Evolutionary conservation across 2,113 vertebrate species (phyloP).

Genomic region (Choloepus hoffmanni): DNA sequence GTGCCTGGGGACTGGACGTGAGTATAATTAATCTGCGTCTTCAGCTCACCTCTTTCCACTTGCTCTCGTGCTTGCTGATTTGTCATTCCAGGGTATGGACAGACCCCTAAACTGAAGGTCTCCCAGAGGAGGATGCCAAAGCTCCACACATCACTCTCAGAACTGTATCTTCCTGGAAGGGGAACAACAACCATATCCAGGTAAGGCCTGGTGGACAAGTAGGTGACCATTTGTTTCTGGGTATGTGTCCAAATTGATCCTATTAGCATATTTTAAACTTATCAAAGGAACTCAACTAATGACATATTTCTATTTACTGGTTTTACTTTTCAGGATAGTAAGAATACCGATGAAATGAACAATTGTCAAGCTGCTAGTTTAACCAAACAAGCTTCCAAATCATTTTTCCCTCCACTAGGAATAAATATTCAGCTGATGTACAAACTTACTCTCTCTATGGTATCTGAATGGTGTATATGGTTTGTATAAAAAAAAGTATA

Average conservation of each 20-base stretch:
- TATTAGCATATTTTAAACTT: background rate
- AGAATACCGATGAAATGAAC: slow-evolving; percentile 14
- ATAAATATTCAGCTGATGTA: background rate
- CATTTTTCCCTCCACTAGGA: background rate
- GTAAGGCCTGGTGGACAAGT: background rate
- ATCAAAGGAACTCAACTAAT: background rate
- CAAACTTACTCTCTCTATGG: background rate
- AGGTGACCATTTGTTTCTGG: background rate
- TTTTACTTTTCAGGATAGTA: slow-evolving; percentile 4
- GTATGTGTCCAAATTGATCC: background rate
- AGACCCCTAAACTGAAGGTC: slow-evolving; percentile 97
- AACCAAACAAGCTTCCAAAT: background rate
- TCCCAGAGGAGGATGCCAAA: slow-evolving; percentile 99
- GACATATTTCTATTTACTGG: background rate
- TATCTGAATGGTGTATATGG: background rate
- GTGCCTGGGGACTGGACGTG: background rate
- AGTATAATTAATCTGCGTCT: rapidly evolving
- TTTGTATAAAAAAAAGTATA: slow-evolving; percentile 20
- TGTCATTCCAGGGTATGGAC: slow-evolving; percentile 98
- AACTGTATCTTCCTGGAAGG: slow-evolving; percentile 95
- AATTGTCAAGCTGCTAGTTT: slow-evolving; percentile 2
- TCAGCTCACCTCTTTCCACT: slow-evolving; percentile 94
- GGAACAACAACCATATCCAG: background rate
- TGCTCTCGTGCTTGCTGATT: slow-evolving; percentile 99
- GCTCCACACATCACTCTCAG: slow-evolving; percentile 98